Evolutionary conservation across 2,888 invertebrate genomes (phyloP), one percentile per base, ranked within the genome.

Genomic region (Rhogogaster chlorosoma): DNA sequence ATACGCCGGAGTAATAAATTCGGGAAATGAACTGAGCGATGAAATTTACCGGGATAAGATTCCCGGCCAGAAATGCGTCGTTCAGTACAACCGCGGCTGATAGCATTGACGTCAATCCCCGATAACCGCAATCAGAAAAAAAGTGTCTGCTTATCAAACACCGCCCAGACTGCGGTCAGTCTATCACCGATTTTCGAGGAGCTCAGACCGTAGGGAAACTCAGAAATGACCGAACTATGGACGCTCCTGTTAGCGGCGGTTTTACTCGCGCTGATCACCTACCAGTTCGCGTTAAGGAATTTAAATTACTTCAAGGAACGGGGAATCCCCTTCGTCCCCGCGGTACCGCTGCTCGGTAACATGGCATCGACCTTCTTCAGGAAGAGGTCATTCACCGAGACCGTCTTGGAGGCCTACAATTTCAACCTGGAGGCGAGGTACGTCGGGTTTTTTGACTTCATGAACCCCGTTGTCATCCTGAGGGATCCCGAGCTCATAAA

Each of bases 401-500:
- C 87, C 0, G 9, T 87, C 0, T 71, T 87, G 6, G 45, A 83
- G 0, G 49, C 86, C 0, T 91, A 90, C 84, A 38, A 89, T 53
- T 42, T 84, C 7, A 45, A 88, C 53, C 86, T 86, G 0, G 83
- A 90, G 0, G 89, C 90, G 0, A 91, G 89, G 57, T 91, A 91
- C 84, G 77, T 90, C 7, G 91, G 91, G 5, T 87, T 89, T 36
- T 89, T 87, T 45, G 90, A 91, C 29, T 87, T 89, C 49, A 84
- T 53, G n/a, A 84, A 73, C 7, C 90, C 90, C 0, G 29, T 88
- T 2, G 83, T 90, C 2, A 32, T 90, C 70, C 29, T 91, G 1
- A 89, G 90, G 0, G 90, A 90, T 77, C 87, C 87, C 0, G 90
- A 90, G 2, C 82, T 91, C 1, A 90, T 91, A 22, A 91, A 90